Evolutionary conservation across 2,888 invertebrate species (phyloP), one percentile per base, ranked within the genome.

Genomic region (Leptinotarsa haldemani): DNA sequence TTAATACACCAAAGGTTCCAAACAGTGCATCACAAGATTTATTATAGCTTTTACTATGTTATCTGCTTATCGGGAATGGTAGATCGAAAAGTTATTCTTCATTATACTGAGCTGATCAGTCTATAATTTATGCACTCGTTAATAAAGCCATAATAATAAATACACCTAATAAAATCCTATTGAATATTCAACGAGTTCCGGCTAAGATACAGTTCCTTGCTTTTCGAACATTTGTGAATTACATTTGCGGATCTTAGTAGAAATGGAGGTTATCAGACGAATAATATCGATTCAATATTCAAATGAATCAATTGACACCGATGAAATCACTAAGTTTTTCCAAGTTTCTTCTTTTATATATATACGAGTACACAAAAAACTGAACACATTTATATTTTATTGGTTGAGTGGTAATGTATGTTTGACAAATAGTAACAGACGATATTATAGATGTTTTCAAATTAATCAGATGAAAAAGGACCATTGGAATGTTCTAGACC

Each of bases 71-170:
- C 4, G 20, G 56, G 15, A 22, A 25, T 56, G 4, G 9, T 12
- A 40, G 56, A 56, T 22, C 56, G 20, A 22, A 22, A 56, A 4
- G 20, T 25, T 56, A 13, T 56, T 56, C 20, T 13, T 18, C 2
- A 56, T 56, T 18, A 22, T 56, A 56, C 20, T 56, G 13, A 56
- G 13, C 56, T 22, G 15, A 56, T 56, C 56, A 56, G 22, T 22
- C 3, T 20, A 4, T 56, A 56, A 56, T 20, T 3, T 25, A 56
- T 25, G 15, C 56, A 56, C 15, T 56, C 4, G 22, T 12, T 56
- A 56, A 56, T 56, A 56, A 22, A 56, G 56, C 15, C 20, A 56
- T 56, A 12, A 56, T 56, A 56, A 25, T 56, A 22, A 56, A 56
- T 22, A 22, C 12, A 22, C 15, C 4, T 13, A 22, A 56, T 56